A percentile compares a stretch with the other conserved stretches of the same genome.
phyloP scores from a whole-genome alignment of 1,140 invertebrate species.

The Leptinotarsa lineolata region DNA sequence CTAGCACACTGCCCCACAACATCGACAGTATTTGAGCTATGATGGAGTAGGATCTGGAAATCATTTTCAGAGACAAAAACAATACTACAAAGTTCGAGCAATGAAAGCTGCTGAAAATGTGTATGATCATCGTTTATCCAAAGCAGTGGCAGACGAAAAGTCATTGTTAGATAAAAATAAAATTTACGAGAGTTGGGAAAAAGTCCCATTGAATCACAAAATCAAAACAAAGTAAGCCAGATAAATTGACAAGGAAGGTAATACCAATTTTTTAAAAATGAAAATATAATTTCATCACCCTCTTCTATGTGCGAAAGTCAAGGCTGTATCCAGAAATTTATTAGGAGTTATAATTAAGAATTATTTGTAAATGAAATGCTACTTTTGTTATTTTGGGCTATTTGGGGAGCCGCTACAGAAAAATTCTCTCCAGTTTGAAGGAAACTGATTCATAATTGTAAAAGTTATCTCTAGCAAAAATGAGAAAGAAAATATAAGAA shows the following conservation, averaged over 20 bases:
- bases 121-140: conserved; percentile 72
- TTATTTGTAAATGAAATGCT: no score
- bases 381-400: no score
- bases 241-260: not conserved
- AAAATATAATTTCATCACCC: not conserved
- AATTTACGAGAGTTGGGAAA: conserved; percentile 45
- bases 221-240: conserved; percentile 71
- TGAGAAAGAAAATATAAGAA: no score
- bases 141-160: conserved; percentile 68
- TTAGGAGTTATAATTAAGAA: no score
- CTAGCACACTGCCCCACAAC: conserved; percentile 84
- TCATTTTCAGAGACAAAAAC: conserved; percentile 74
- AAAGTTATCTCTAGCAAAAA: no score
- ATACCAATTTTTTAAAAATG: not conserved
- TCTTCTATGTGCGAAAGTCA: no score
- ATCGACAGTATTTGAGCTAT: conserved; percentile 81
- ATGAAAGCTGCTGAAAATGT: conserved; percentile 76
- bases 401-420: no score
- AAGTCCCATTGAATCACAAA: conserved; percentile 65
- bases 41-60: conserved; percentile 79
- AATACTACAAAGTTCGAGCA: conserved; percentile 71
- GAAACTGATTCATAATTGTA: no score
- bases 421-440: no score
- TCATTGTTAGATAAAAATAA: conserved; percentile 68
- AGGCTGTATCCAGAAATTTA: no score